Evolutionary conservation across 2,113 vertebrate species (phyloP).

Genomic region (Sturnira hondurensis): DNA sequence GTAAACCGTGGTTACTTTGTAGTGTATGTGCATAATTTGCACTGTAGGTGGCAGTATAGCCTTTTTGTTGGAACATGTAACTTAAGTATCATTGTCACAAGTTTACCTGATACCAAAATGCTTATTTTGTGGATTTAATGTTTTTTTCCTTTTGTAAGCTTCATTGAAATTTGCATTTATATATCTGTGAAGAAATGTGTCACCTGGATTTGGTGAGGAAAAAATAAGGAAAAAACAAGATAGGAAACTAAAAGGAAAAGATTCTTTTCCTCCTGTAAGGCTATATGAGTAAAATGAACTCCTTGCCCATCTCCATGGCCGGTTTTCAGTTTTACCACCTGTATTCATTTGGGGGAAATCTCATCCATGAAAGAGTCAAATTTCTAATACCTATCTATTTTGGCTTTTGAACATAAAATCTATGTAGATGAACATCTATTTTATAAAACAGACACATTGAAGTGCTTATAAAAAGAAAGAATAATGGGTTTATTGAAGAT

Average conservation of each 20-base stretch:
- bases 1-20: slow-evolving; percentile 55
- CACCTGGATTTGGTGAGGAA: slow-evolving; percentile 51
- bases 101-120: slow-evolving; percentile 36
- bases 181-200: slow-evolving; percentile 66
- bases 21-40: slow-evolving; percentile 21
- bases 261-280: no score
- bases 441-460: slow-evolving; percentile 38
- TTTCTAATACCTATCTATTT: slow-evolving; percentile 33
- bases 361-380: slow-evolving; percentile 1
- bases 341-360: slow-evolving; percentile 33
- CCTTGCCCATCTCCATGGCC: slow-evolving; percentile 38
- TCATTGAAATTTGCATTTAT: slow-evolving; percentile 57
- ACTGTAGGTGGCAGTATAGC: slow-evolving; percentile 74
- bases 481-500: slow-evolving; percentile 59
- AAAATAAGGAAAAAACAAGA: slow-evolving; percentile 37
- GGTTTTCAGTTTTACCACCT: background rate
- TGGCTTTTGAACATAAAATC: slow-evolving; percentile 30
- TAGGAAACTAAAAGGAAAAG: slow-evolving; percentile 62
- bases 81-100: slow-evolving; percentile 34
- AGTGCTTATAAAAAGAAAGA: slow-evolving; percentile 40
- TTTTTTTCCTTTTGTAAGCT: slow-evolving; percentile 63
- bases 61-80: slow-evolving; percentile 43
- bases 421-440: slow-evolving; percentile 8
- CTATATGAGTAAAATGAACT: slow-evolving; percentile 52
- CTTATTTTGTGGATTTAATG: slow-evolving; percentile 16